Evolutionary conservation across 1,140 invertebrate genomes (phyloP), one percentile per base, ranked within the genome.

Genomic region (Drosophila sturtevanti): DNA sequence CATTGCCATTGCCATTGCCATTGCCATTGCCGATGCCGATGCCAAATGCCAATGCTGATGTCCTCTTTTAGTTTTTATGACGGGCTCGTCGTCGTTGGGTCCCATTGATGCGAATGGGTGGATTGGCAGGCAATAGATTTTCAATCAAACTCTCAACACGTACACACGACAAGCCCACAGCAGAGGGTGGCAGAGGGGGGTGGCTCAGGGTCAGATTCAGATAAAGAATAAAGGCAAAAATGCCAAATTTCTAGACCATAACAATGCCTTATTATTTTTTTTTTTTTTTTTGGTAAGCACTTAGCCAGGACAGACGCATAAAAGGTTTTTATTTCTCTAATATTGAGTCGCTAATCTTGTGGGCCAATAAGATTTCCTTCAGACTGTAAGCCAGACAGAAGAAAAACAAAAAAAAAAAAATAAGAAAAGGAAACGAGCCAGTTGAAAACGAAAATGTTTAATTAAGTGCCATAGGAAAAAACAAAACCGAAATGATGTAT

Each of bases 41-140:
- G 81, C 60, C 73, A n/a, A n/a, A n/a, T 48, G 38, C 38, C 38
- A 44, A 10, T 52, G 64, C 38, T 35, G 68, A 62, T 70, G 81
- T 63, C 74, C 27, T 31, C 74, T 78, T 72, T 81, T 68, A 75
- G 74, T 56, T 87, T 86, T 86, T 86, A 86, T 68, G 68, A 60
- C 59, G 41, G 37, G 37, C 37, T 3, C 12, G 11, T 24, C 22
- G 22, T 4, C 22, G 4, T 24, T 4, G 22, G 27, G 27, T 38
- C 12, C 12, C 37, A n/a, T n/a, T n/a, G 12, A 38, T 38, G 37
- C 37, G 37, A 38, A 38, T 58, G 55, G 48, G 38, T 67, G 66
- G 72, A 68, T 68, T 41, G 51, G 12, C 52, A 58, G 58, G 16
- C 52, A 59, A 48, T 77, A 41, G 64, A 58, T 68, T 76, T 76